Conservation (phyloP, 2,797 vertebrate genomes). For the Falco novaeseelandiae region DNA sequence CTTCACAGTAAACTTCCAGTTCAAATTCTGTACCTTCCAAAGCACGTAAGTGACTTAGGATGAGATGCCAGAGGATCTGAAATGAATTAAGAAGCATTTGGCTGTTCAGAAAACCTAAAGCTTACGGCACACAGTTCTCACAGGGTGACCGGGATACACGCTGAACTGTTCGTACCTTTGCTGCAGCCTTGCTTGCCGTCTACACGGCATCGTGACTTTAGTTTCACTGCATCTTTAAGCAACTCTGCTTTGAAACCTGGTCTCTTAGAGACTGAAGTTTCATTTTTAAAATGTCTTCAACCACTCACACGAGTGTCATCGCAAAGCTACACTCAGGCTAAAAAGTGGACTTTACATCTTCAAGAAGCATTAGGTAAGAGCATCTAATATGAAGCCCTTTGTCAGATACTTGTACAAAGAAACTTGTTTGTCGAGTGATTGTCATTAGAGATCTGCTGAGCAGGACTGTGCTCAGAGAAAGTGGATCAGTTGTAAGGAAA, state of each 20-base stretch:
- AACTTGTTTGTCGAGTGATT: not conserved
- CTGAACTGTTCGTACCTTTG: not conserved
- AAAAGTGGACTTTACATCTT: not conserved
- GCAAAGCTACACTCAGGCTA: not conserved
- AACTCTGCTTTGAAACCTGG: not conserved
- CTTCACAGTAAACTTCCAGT: not conserved
- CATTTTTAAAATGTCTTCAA: not conserved
- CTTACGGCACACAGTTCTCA: not conserved
- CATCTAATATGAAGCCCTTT: not conserved
- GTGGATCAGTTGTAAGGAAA: not conserved
- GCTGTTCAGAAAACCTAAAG: not conserved
- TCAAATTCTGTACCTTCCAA: not conserved
- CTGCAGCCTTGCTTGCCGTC: not conserved
- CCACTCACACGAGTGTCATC: not conserved
- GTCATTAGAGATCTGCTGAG: not conserved
- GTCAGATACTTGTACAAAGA: not conserved
- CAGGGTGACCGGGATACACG: not conserved
- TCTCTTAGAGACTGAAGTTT: not conserved
- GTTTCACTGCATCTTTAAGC: not conserved
- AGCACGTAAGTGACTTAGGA: not conserved
- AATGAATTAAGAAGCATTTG: not conserved
- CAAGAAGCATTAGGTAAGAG: not conserved
- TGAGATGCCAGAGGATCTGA: not conserved
- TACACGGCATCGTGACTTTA: accelerated
- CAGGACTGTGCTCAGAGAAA: not conserved